Percentiles rank a stretch among this genome's conserved stretches.
These are phyloP conservation scores for Luffia ferchaultella DNA, from an alignment of 2,888 invertebrate species.

Conservation along the genomic window DNA sequence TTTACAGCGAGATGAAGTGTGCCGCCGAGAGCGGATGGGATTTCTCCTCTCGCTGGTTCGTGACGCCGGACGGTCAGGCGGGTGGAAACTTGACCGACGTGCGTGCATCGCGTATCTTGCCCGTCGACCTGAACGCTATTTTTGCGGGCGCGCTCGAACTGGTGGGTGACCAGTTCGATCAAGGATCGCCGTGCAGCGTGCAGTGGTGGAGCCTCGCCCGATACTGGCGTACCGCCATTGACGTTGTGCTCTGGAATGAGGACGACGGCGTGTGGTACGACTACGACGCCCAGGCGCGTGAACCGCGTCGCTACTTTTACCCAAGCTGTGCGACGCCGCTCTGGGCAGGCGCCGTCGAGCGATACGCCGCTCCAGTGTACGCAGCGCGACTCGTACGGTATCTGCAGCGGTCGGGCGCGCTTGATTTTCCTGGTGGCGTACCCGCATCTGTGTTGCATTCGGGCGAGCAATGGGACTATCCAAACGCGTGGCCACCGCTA, in stretches of 20 bases:
- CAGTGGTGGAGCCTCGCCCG: slow-evolving; percentile 69
- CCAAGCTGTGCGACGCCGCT: slow-evolving; percentile 77
- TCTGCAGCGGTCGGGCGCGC: slow-evolving; percentile 50
- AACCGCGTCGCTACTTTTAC: slow-evolving; percentile 72
- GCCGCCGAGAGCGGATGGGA: slow-evolving; percentile 91
- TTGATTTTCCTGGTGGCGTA: slow-evolving; percentile 72
- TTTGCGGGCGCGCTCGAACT: slow-evolving; percentile 75
- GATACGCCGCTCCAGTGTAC: slow-evolving; percentile 38
- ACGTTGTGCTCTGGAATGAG: slow-evolving; percentile 78
- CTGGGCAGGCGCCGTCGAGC: slow-evolving; percentile 72
- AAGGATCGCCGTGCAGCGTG: slow-evolving; percentile 61
- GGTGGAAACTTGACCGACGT: slow-evolving; percentile 70
- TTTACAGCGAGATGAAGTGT: slow-evolving; percentile 76
- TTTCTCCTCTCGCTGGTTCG: slow-evolving; percentile 84
- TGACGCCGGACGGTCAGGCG: slow-evolving; percentile 59
- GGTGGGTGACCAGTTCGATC: slow-evolving; percentile 69
- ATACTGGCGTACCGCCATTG: slow-evolving; percentile 71
- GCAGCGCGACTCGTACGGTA: slow-evolving; percentile 65
- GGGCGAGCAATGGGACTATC: slow-evolving; percentile 82
- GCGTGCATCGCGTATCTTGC: slow-evolving; percentile 73
- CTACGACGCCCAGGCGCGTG: slow-evolving; percentile 68
- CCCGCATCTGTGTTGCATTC: slow-evolving; percentile 73
- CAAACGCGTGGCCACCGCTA: slow-evolving; percentile 87
- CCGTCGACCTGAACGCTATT: slow-evolving; percentile 85
- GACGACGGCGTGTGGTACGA: slow-evolving; percentile 84